Conservation (phyloP, 2,888 invertebrate species). For the Bibio marci region DNA sequence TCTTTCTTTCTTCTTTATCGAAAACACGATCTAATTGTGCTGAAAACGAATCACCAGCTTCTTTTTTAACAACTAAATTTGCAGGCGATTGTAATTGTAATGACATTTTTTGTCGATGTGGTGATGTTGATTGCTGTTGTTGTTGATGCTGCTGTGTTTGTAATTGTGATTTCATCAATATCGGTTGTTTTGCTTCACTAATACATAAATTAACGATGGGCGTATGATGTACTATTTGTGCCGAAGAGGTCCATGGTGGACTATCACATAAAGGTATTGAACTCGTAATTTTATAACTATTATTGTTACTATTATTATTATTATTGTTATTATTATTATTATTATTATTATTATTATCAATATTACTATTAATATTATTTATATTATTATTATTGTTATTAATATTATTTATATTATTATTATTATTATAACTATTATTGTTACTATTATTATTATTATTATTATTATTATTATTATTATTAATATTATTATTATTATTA, state of each 20-base stretch:
- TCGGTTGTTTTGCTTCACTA: constrained; percentile 5
- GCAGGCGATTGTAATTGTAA: constrained; percentile 14
- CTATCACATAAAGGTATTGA: constrained; percentile 6
- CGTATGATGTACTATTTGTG: constrained; percentile 24
- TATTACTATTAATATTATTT: constrained; percentile 22
- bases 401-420: no score
- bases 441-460: neutral
- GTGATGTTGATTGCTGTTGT: neutral
- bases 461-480: no score
- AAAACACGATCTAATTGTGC: constrained; percentile 52
- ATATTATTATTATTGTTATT: no score
- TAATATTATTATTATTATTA: no score
- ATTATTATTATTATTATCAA: constrained; percentile 22
- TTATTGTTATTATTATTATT: constrained; percentile 17
- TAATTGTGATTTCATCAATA: no score
- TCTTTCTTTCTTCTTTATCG: constrained; percentile 42
- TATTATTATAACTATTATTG: no score
- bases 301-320: neutral
- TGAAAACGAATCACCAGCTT: constrained; percentile 47
- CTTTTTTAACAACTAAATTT: constrained; percentile 13
- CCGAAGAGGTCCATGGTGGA: constrained; percentile 7
- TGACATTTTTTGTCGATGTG: no score
- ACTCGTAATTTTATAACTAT: neutral
- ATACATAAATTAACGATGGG: constrained; percentile 14
- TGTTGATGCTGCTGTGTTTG: neutral